Evolutionary conservation across 2,888 invertebrate genomes (phyloP).

Genomic region (Plagodis dolabraria): DNA sequence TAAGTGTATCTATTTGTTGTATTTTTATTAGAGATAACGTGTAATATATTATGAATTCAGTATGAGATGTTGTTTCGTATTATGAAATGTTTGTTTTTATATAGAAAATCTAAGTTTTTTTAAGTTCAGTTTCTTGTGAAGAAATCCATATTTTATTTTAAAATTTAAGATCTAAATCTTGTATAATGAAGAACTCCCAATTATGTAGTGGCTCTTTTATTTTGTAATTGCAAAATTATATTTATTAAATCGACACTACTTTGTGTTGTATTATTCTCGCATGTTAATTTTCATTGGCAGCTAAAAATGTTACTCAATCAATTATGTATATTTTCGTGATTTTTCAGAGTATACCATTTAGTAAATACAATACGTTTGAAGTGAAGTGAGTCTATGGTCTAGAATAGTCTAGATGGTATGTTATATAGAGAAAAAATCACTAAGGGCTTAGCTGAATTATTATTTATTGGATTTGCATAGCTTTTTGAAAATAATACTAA

Average conservation of each 20-base stretch:
- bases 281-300: constrained; percentile 2
- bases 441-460: no score
- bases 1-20: constrained; percentile 67
- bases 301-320: background rate
- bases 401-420: no score
- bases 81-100: constrained; percentile 22
- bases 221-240: no score
- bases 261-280: background rate
- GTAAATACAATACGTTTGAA: background rate
- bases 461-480: no score
- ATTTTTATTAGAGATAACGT: constrained; percentile 50
- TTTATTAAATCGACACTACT: background rate
- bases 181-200: constrained; percentile 5
- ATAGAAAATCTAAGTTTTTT: constrained; percentile 23
- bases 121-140: constrained; percentile 24
- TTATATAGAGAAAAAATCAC: background rate
- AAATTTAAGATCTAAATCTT: constrained; percentile 11
- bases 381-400: background rate
- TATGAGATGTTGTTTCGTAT: constrained; percentile 63
- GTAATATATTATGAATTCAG: constrained; percentile 68
- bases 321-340: background rate
- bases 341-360: background rate
- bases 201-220: constrained; percentile 10
- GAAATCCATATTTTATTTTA: constrained; percentile 23
- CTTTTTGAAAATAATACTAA: no score